Percentiles rank a stretch among this genome's conserved stretches.
Conservation (phyloP, 2,113 vertebrate species). For the Misgurnus anguillicaudatus region DNA sequence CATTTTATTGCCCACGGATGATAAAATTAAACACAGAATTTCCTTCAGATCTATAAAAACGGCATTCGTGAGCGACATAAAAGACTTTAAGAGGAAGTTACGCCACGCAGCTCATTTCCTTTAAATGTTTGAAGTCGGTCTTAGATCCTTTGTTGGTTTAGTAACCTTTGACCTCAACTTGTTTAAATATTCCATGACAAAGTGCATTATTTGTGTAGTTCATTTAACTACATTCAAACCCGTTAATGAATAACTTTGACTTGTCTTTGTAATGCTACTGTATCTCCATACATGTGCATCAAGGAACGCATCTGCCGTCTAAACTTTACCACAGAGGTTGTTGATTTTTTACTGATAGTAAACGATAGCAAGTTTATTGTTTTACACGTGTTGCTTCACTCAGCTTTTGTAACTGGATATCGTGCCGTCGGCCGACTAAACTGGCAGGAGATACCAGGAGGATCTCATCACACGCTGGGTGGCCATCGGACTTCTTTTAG, state of each 20-base stretch:
- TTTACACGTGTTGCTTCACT: not conserved
- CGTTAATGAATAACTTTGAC: constrained; percentile 6
- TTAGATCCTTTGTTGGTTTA: constrained; percentile 27
- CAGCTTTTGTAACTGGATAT: constrained; percentile 2
- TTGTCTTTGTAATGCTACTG: not conserved
- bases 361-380: not conserved
- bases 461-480: constrained; percentile 32
- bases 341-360: not conserved
- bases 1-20: not conserved
- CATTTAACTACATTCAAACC: no score
- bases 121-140: not conserved
- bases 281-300: not conserved
- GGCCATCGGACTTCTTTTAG: constrained; percentile 7
- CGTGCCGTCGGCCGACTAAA: not conserved
- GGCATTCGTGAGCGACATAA: not conserved
- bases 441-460: constrained; percentile 12
- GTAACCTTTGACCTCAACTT: constrained; percentile 15
- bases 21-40: not conserved
- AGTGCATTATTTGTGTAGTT: not conserved
- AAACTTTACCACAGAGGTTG: not conserved
- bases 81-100: constrained; percentile 12
- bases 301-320: not conserved
- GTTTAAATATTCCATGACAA: not conserved
- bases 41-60: not conserved
- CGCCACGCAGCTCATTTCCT: constrained; percentile 29